phyloP scores from a whole-genome alignment of 2,113 vertebrate species.

The Mugil cephalus region DNA sequence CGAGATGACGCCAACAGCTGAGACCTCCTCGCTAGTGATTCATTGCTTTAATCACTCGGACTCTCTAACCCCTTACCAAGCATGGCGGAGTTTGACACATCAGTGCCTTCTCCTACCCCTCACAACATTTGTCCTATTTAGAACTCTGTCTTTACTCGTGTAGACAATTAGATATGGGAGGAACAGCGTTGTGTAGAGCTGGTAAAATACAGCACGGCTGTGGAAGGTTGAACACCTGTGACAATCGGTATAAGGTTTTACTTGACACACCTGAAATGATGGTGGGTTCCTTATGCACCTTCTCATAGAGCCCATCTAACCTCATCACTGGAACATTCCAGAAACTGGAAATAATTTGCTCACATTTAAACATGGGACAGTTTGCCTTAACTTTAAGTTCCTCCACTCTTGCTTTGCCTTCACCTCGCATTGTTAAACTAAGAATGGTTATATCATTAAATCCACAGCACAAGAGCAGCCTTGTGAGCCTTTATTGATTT shows the following conservation, averaged over 20 bases:
- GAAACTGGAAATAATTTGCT: neutral
- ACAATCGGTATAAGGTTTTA: constrained; percentile 5
- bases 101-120: constrained; percentile 56
- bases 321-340: neutral
- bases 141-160: constrained; percentile 42
- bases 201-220: constrained; percentile 3
- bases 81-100: constrained; percentile 67
- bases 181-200: constrained; percentile 21
- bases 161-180: constrained; percentile 47
- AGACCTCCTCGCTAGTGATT: constrained; percentile 69
- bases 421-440: constrained; percentile 16
- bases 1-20: constrained; percentile 56
- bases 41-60: constrained; percentile 78
- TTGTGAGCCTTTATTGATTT: constrained; percentile 65
- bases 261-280: neutral
- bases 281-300: neutral
- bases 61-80: constrained; percentile 66
- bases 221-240: neutral
- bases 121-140: constrained; percentile 74
- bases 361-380: neutral
- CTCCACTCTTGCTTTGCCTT: neutral
- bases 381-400: neutral
- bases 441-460: constrained; percentile 29
- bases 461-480: constrained; percentile 29
- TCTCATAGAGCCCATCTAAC: neutral